Evolutionary conservation across 2,888 invertebrate genomes (phyloP).

Genomic region (Papilio protenor): DNA sequence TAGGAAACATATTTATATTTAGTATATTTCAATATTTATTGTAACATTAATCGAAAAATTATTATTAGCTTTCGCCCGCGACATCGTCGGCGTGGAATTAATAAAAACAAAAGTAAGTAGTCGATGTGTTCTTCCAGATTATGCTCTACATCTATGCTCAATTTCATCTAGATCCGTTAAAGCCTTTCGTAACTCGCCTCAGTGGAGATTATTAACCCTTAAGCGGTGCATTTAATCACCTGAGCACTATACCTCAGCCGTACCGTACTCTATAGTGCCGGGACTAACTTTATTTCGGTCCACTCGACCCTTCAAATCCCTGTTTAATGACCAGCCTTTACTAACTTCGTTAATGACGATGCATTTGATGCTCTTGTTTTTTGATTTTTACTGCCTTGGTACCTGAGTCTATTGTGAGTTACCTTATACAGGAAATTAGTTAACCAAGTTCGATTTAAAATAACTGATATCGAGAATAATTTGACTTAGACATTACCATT

Average conservation of each 20-base stretch:
- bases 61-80: no score
- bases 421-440: not conserved
- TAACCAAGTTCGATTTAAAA: not conserved
- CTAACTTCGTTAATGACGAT: constrained; percentile 50
- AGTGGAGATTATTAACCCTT: constrained; percentile 64
- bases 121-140: no score
- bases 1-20: constrained; percentile 10
- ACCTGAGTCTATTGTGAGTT: not conserved
- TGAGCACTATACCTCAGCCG: constrained; percentile 63
- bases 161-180: not conserved
- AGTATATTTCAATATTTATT: not conserved
- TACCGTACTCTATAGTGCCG: constrained; percentile 53
- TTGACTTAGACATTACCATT: not conserved
- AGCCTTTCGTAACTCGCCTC: constrained; percentile 47
- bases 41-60: not conserved
- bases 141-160: no score
- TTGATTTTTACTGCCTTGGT: not conserved
- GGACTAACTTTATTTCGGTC: constrained; percentile 78
- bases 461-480: not conserved
- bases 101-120: no score
- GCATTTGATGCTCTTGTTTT: constrained; percentile 46
- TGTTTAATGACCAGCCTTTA: constrained; percentile 78
- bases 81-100: no score
- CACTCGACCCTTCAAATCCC: constrained; percentile 81
- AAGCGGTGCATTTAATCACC: constrained; percentile 68